These are phyloP conservation scores for Oscheius sp. DNA, from an alignment of 2,888 invertebrate species.

Conservation along the genomic window DNA sequence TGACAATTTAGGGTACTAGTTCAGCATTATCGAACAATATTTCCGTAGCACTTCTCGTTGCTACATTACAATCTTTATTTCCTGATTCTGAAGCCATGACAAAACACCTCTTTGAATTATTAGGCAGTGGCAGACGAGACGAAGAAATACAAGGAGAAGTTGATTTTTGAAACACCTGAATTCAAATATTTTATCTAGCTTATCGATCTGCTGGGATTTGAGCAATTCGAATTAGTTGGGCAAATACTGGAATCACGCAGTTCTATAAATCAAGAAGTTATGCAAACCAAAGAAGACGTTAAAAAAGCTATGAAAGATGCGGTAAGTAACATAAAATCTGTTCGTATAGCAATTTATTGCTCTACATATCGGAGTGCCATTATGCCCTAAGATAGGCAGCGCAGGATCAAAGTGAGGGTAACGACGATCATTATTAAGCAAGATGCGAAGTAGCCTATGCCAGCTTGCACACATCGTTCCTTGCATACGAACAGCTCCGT, in stretches of 20 bases:
- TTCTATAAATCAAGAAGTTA: conserved; percentile 25
- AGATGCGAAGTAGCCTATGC: conserved; percentile 47
- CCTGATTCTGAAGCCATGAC: conserved; percentile 22
- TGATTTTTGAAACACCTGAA: not conserved
- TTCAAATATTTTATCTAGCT: conserved; percentile 75
- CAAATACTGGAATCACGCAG: conserved; percentile 80
- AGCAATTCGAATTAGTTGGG: conserved; percentile 83
- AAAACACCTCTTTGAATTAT: conserved; percentile 40
- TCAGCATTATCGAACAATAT: not conserved
- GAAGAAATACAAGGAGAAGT: conserved; percentile 58
- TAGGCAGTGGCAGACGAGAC: conserved; percentile 33
- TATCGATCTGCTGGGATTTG: conserved; percentile 89
- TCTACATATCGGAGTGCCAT: not conserved
- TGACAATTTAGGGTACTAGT: not conserved
- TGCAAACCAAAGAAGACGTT: conserved; percentile 15
- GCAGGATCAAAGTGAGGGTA: conserved; percentile 37
- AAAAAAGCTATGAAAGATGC: conserved; percentile 28
- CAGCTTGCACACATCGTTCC: conserved; percentile 50
- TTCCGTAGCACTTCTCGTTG: conserved; percentile 11
- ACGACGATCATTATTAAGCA: conserved; percentile 38
- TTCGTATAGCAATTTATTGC: conserved; percentile 24
- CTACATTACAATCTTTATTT: conserved; percentile 22
- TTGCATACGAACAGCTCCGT: conserved; percentile 50
- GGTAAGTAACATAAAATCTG: not conserved
- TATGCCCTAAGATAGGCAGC: conserved; percentile 32